Percentiles rank a stretch among this genome's conserved stretches.
These are phyloP conservation scores for Sporophila hypoxantha DNA, from an alignment of 2,113 vertebrate species.

Conservation along the genomic window DNA sequence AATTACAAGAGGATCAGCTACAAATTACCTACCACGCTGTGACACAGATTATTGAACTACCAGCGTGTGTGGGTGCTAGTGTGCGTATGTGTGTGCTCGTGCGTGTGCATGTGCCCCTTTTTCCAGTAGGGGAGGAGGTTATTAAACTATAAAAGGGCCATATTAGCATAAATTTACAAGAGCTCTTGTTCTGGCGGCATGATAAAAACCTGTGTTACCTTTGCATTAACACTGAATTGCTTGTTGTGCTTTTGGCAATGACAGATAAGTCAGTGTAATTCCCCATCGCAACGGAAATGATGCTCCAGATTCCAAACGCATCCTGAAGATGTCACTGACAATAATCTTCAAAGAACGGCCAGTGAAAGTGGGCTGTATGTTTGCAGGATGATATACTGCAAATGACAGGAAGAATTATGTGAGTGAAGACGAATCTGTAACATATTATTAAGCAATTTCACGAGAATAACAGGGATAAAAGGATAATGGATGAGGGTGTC, in stretches of 20 bases:
- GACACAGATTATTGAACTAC: slow-evolving; percentile 83
- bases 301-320: slow-evolving; percentile 86
- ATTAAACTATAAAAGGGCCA: slow-evolving; percentile 83
- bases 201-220: slow-evolving; percentile 93
- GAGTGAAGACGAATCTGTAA: slow-evolving; percentile 92
- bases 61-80: slow-evolving; percentile 2
- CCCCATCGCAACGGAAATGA: slow-evolving; percentile 84
- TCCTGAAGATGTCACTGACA: slow-evolving; percentile 91
- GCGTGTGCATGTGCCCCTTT: slow-evolving; percentile 39
- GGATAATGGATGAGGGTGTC: slow-evolving; percentile 97
- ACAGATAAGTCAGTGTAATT: slow-evolving; percentile 97
- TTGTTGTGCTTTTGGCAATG: slow-evolving; percentile 95
- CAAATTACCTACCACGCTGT: slow-evolving; percentile 84
- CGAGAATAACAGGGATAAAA: slow-evolving; percentile 94
- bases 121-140: slow-evolving; percentile 70
- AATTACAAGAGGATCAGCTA: slow-evolving; percentile 88
- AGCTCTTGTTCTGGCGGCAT: slow-evolving; percentile 74
- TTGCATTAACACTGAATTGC: slow-evolving; percentile 85
- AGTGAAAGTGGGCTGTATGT: slow-evolving; percentile 85
- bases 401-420: slow-evolving; percentile 96
- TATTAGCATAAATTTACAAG: slow-evolving; percentile 96
- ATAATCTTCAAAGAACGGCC: slow-evolving; percentile 95
- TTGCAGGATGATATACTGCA: slow-evolving; percentile 90
- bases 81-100: slow-evolving; percentile 2
- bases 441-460: slow-evolving; percentile 97